Conservation (phyloP, 2,888 invertebrate species). For the Drosophila eohydei region DNA sequence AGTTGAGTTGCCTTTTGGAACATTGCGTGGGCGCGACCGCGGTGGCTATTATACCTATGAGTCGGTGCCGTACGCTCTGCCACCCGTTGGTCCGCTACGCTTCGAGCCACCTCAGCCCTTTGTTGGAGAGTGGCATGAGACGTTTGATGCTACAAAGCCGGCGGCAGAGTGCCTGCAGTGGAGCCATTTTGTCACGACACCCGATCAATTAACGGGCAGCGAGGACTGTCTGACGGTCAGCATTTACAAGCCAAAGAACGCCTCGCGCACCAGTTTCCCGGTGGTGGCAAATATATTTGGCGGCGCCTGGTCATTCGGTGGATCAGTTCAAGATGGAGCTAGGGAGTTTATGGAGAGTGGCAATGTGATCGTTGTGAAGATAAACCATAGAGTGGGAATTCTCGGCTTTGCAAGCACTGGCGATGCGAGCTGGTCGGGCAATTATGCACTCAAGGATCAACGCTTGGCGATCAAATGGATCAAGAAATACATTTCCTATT, state of each 20-base stretch:
- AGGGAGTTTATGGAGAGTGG: slow-evolving; percentile 87
- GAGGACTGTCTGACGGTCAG: slow-evolving; percentile 90
- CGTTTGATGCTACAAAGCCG: slow-evolving; percentile 86
- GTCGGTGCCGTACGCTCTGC: slow-evolving; percentile 89
- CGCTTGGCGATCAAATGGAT: slow-evolving; percentile 60
- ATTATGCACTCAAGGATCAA: slow-evolving; percentile 61
- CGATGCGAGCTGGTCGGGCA: slow-evolving; percentile 87
- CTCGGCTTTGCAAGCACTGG: slow-evolving; percentile 91
- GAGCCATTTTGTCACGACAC: slow-evolving; percentile 83
- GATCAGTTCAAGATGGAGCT: slow-evolving; percentile 84
- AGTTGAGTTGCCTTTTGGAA: slow-evolving; percentile 70
- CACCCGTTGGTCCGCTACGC: slow-evolving; percentile 88
- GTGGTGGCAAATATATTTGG: slow-evolving; percentile 89
- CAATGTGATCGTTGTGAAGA: slow-evolving; percentile 88
- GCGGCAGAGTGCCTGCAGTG: slow-evolving; percentile 88
- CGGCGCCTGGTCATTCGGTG: slow-evolving; percentile 89
- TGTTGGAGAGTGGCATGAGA: slow-evolving; percentile 60
- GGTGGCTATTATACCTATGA: slow-evolving; percentile 87
- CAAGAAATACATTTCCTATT: slow-evolving; percentile 82
- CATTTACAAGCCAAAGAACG: slow-evolving; percentile 86
- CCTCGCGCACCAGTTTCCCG: slow-evolving; percentile 84
- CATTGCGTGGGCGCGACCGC: slow-evolving; percentile 70
- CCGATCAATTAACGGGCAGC: slow-evolving; percentile 85
- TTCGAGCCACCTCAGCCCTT: slow-evolving; percentile 85
- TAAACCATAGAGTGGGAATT: slow-evolving; percentile 90